Evolutionary conservation across 2,888 invertebrate genomes (phyloP).

Genomic region (Amblyteles armatorius): DNA sequence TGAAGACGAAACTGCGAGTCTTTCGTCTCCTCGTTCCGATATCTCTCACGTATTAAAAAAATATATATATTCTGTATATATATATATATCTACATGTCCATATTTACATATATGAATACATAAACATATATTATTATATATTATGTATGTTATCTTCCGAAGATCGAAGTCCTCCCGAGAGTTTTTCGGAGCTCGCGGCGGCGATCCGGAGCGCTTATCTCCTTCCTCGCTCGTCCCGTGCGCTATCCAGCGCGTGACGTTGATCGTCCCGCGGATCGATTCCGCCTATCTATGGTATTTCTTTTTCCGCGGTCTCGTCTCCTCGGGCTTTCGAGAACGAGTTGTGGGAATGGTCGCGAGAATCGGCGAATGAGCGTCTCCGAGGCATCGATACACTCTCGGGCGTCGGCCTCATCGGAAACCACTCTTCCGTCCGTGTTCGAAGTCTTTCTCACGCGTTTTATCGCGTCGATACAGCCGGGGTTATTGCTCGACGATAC

Average conservation of each 20-base stretch:
- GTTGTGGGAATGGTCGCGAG: not conserved
- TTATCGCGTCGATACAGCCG: conserved; percentile 45
- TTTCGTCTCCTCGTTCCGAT: not conserved
- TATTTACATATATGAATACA: too few species aligned
- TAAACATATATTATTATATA: too few species aligned
- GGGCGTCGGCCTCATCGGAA: conserved; percentile 4
- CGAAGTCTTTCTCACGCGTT: conserved; percentile 59
- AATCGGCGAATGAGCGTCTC: not conserved
- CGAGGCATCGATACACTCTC: conserved; percentile 29
- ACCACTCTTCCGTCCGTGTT: conserved; percentile 37
- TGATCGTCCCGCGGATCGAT: not conserved
- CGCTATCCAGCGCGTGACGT: not conserved
- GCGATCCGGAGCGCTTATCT: conserved; percentile 30
- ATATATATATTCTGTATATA: too few species aligned
- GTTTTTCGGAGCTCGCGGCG: conserved; percentile 3
- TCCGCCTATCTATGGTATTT: not conserved
- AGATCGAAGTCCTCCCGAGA: too few species aligned
- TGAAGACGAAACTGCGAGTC: not conserved
- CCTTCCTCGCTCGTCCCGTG: not conserved
- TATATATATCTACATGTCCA: too few species aligned
- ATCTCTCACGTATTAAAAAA: not conserved
- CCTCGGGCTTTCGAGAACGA: not conserved
- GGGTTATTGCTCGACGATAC: conserved; percentile 52
- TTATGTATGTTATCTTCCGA: too few species aligned
- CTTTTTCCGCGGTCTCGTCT: not conserved